Evolutionary conservation across 2,113 vertebrate species (phyloP), one percentile per base, ranked within the genome.

Genomic region (Aspiorhynchus laticeps): DNA sequence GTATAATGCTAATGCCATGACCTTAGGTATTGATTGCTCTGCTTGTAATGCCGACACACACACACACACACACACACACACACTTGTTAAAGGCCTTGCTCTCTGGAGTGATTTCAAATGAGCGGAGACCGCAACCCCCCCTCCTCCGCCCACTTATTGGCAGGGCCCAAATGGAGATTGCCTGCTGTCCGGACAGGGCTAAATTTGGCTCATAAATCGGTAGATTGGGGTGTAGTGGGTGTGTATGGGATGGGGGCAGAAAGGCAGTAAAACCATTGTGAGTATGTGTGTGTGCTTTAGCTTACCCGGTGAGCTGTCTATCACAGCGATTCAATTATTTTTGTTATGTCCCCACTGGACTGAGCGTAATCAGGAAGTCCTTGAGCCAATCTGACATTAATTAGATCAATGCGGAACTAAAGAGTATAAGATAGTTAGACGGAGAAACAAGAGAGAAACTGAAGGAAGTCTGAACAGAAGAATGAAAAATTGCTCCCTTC

Each of bases 251-350:
- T 33, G 28, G 85, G 63, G 77, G 65, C 48, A 71, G 65, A 69
- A 15, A 38, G 26, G 65, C 31, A 43, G 83, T 86, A 71, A 86
- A 80, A 67, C 21, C 19, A 12, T 24, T 48, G 24, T 0, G 48
- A 76, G 4, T 59, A 63, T 84, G 85, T 90, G 85, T 76, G 69
- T 89, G 85, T 53, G 51, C 88, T 88, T 88, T 79, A 53, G 80
- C 89, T 87, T 88, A 89, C 91, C 90, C 90, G 75, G 86, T 61
- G 67, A 41, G 79, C 90, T 84, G 90, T 90, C 90, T 89, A 67
- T 91, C 90, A 88, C 31, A 36, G 75, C 63, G 90, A 92, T 91
- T 88, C 85, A 77, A 90, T 92, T 91, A 90, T 19, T 63, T 53
- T 71, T 28, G 26, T 87, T 90, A 86, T 87, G 82, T 74, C 90